Evolutionary conservation across 23 tunicate genomes (phyloP), one percentile per base, ranked within the genome.

Genomic region (Botrylloides violaceus): DNA sequence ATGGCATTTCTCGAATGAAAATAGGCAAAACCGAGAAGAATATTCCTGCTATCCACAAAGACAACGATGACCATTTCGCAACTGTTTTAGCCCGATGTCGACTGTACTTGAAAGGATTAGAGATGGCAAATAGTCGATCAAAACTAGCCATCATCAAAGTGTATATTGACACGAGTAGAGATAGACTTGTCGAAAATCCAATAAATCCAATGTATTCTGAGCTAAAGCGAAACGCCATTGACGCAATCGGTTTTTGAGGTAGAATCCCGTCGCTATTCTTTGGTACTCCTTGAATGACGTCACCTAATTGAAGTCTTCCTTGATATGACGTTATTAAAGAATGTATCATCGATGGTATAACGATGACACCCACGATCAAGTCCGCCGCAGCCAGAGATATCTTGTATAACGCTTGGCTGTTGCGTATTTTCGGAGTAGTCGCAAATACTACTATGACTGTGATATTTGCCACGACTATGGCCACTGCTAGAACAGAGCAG

Each of bases 161-260:
- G 58, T 79, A 85, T n/a, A 85, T 64, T 2, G 93, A 85, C 9
- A 85, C 84, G 29, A 79, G 56, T 1, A 85, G 38, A 1, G 93
- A 85, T 3, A 79, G 58, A 3, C 76, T 82, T 24, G 84, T 75
- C 29, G 73, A 85, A 64, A 85, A 85, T 0, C 93, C 93, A n/a
- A 73, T 76, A 59, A 73, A 72, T 39, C 79, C 60, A 28, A 70
- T 23, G 55, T 85, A 85, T 25, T n/a, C 47, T 0, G 26, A n/a
- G 26, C 71, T 29, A 36, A 79, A 65, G 50, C 53, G 58, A 24
- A 29, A 30, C 21, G 43, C 15, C 37, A 66, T 37, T 26, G 66
- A 4, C 7, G 80, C 79, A 2, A 71, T 70, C 2, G 66, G 43
- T 3, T 65, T 61, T 4, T 68, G 83, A n/a, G 35, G 32, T 4